These are phyloP conservation scores for silkworm (Bombyx mori) DNA, from an alignment of 1,140 invertebrate genomes.

Conservation along the genomic window ASM3026992v2 NC_085121.1:13483501-13484000, in stretches of 20 bases:
- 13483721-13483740: neutral
- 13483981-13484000: neutral
- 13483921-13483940: neutral
- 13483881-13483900: no score
- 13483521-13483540: no score
- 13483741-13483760: neutral
- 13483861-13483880: no score
- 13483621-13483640: no score
- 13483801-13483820: no score
- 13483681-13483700: neutral
- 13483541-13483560: neutral
- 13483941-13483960: neutral
- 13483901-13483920: no score
- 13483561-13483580: neutral
- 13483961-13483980: no score
- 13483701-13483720: neutral
- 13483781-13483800: neutral
- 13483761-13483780: neutral
- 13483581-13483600: neutral
- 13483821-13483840: no score
- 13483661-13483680: neutral
- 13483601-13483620: neutral
- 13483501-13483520: no score
- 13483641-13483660: neutral
- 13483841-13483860: no score